Evolutionary conservation across 1,140 invertebrate genomes (phyloP).

Genomic region (Cydia strobilella): DNA sequence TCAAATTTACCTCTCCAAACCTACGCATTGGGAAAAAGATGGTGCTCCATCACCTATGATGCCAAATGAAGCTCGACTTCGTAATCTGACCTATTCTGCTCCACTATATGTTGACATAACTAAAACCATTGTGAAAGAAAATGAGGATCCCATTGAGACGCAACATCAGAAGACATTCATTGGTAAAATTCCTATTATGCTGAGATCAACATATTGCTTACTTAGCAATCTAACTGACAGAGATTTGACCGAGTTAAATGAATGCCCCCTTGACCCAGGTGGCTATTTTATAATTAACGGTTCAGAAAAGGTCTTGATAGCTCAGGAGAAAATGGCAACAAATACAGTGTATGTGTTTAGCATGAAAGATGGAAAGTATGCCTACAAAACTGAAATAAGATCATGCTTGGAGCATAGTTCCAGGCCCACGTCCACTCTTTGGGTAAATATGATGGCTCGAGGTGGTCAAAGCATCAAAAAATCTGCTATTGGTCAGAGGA

Average conservation of each 20-base stretch:
- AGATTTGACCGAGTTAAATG: conserved; percentile 99
- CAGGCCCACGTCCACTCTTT: conserved; percentile 97
- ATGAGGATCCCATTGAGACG: conserved; percentile 94
- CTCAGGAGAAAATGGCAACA: conserved; percentile 99
- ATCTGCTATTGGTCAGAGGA: conserved; percentile 98
- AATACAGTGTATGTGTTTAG: conserved; percentile 99
- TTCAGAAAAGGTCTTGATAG: conserved; percentile 97
- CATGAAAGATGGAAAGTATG: conserved; percentile 99
- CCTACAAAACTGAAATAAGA: conserved; percentile 97
- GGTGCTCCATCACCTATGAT: conserved; percentile 99
- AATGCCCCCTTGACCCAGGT: conserved; percentile 98
- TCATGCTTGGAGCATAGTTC: conserved; percentile 97
- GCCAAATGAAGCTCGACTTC: conserved; percentile 97
- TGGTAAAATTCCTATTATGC: conserved; percentile 99
- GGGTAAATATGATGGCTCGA: conserved; percentile 99
- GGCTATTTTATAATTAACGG: conserved; percentile 98
- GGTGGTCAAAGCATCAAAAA: conserved; percentile 97
- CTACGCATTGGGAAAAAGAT: conserved; percentile 99
- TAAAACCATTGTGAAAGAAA: conserved; percentile 95
- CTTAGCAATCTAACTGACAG: conserved; percentile 96
- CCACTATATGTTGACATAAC: conserved; percentile 99
- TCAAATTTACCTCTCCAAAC: conserved; percentile 99
- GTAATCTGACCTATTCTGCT: conserved; percentile 96
- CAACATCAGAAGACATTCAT: conserved; percentile 99
- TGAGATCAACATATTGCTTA: conserved; percentile 97